Conservation (phyloP, 64 coral and sea anemone genomes). For the Hydrozoanthus tunicans region DNA sequence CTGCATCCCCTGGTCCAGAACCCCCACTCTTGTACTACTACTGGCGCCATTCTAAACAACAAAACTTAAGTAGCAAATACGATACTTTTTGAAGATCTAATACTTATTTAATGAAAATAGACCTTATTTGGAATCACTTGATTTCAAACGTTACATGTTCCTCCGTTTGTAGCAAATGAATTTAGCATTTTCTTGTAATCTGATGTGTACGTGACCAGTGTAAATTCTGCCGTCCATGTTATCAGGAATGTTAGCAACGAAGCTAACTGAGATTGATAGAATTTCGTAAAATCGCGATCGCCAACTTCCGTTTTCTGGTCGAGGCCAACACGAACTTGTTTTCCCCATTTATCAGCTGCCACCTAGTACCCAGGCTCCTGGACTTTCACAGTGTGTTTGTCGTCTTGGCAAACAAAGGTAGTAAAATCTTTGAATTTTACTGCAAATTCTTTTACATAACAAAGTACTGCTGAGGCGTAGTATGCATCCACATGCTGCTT, state of each 20-base stretch:
- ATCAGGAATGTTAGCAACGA: conserved; percentile 4
- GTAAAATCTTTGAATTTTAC: conserved; percentile 34
- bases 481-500: conserved; percentile 39
- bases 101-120: too few species aligned
- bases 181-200: not conserved
- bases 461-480: conserved; percentile 38
- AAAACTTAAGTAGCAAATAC: too few species aligned
- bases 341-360: conserved; percentile 32
- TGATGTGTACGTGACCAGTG: not conserved
- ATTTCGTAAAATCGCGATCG: not conserved
- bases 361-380: conserved; percentile 12
- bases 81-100: too few species aligned
- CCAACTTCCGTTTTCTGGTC: not conserved
- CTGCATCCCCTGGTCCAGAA: too few species aligned
- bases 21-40: too few species aligned
- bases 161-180: too few species aligned
- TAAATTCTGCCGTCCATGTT: not conserved
- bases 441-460: conserved; percentile 30
- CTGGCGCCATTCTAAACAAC: too few species aligned
- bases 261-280: not conserved
- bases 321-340: conserved; percentile 5
- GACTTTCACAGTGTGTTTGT: conserved; percentile 44
- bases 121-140: too few species aligned
- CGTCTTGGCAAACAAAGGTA: conserved; percentile 51
- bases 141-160: too few species aligned